Conservation (phyloP, 1,140 invertebrate genomes). For the Zophobas atratus region DNA sequence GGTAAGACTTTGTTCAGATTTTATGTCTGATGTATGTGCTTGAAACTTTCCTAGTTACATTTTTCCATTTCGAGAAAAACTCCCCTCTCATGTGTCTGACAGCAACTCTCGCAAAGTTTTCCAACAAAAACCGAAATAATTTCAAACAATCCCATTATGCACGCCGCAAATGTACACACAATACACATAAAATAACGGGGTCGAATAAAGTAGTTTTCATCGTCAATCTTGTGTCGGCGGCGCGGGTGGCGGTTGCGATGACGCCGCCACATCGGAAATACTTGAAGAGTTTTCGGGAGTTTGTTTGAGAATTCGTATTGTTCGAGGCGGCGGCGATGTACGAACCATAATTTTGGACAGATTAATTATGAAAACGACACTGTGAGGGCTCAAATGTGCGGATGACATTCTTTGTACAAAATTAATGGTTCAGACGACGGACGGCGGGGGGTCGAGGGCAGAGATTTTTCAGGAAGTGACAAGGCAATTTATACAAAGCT, state of each 20-base stretch:
- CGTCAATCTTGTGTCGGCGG: conserved; percentile 39
- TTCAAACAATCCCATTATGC: conserved; percentile 44
- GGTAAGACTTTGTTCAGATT: no score
- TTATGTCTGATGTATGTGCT: no score
- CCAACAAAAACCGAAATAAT: conserved; percentile 41
- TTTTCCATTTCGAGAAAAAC: background rate
- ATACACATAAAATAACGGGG: conserved; percentile 15
- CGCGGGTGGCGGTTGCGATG: conserved; percentile 22
- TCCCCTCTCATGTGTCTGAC: conserved; percentile 5
- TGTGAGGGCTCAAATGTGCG: conserved; percentile 55
- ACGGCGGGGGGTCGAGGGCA: background rate
- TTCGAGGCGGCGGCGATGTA: conserved; percentile 48
- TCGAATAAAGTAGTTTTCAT: conserved; percentile 41
- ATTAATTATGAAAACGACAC: conserved; percentile 58
- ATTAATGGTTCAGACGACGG: conserved; percentile 53
- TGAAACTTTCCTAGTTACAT: no score
- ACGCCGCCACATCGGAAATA: conserved; percentile 51
- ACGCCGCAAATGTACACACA: conserved; percentile 28
- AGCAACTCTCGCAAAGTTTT: conserved; percentile 1
- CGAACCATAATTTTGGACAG: conserved; percentile 54
- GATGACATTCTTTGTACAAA: conserved; percentile 58
- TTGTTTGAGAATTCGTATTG: conserved; percentile 52
- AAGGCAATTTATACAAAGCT: no score
- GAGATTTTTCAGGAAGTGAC: background rate
- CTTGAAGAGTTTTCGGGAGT: conserved; percentile 52